Base-by-base conservation (phyloP, 1,140 invertebrate genomes). In the Laodelphax striatellus region DNA sequence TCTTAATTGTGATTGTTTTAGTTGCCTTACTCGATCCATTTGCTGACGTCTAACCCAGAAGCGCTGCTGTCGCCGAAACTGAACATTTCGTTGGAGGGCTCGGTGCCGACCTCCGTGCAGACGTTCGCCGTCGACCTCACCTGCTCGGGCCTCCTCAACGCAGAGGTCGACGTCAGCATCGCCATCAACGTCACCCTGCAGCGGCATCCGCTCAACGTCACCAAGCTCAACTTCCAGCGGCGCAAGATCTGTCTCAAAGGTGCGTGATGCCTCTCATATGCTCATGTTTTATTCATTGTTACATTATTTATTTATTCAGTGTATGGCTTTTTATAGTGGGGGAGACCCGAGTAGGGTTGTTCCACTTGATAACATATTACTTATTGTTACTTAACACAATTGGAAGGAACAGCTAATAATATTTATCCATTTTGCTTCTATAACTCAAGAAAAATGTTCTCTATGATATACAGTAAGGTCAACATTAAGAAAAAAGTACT, bases 121-220 rank as follows among this genome's bases (percentile, higher is more conserved):
- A 94, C 88, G 16, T 96, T 94, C 80, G 80, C 81, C 34, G 75
- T 96, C 34, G 79, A 79, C n/a, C 76, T 96, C 52, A 87, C 86
- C 42, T 96, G 94, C 71, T 85, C 85, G 6, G 90, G 89, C 0
- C 72, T 79, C 2, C 77, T 85, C 57, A 84, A 84, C 50, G 89
- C 86, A 0, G 92, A 96, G 75, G 87, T 94, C 5, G 83, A 91
- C 63, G 79, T 96, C 9, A 80, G 81, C 9, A 83, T 96, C 59
- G 82, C 83, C 52, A 80, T 96, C 63, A 94, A 93, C 71, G 85
- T 96, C 60, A 88, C 88, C 4, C 75, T 85, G 5, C 79, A 81
- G 43, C 78, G 80, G 42, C 77, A 78, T 16, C 72, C 76, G 5
- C 76, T 77, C 55, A 89, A 90, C 69, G 80, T 82, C 0, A 93